Evolutionary conservation across 2,888 invertebrate genomes (phyloP).

Genomic region (Diarsia dahlii): DNA sequence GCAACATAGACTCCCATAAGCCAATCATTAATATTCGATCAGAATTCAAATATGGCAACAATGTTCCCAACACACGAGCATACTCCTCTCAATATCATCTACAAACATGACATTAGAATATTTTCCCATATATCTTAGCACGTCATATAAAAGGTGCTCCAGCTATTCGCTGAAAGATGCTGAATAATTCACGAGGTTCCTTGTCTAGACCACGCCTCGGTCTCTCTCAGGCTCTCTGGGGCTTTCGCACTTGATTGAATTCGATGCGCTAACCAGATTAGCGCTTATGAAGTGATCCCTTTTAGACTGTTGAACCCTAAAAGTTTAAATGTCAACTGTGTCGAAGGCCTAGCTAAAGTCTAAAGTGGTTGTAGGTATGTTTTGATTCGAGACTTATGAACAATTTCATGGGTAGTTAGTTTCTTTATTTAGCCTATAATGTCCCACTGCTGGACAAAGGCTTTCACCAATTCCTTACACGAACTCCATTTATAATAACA

Average conservation of each 20-base stretch:
- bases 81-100: constrained; percentile 20
- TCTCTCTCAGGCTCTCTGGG: constrained; percentile 25
- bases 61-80: constrained; percentile 1
- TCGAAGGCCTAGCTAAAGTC: constrained; percentile 33
- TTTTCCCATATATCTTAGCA: constrained; percentile 33
- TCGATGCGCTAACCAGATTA: constrained; percentile 49
- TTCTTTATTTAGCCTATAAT: no score
- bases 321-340: constrained; percentile 20
- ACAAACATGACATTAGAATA: constrained; percentile 53
- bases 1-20: neutral
- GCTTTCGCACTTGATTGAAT: constrained; percentile 56
- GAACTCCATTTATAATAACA: neutral
- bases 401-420: neutral
- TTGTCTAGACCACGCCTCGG: constrained; percentile 62
- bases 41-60: constrained; percentile 33
- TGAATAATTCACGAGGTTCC: constrained; percentile 70
- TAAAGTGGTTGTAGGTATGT: constrained; percentile 6
- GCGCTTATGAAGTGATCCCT: constrained; percentile 27
- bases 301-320: constrained; percentile 29
- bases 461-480: neutral
- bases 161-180: constrained; percentile 41
- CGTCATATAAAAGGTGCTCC: constrained; percentile 36
- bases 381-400: neutral
- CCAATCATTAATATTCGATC: constrained; percentile 9
- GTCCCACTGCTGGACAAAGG: neutral